Evolutionary conservation across 2,888 invertebrate genomes (phyloP), one percentile per base, ranked within the genome.

Genomic region (Nymphalis polychloros): DNA sequence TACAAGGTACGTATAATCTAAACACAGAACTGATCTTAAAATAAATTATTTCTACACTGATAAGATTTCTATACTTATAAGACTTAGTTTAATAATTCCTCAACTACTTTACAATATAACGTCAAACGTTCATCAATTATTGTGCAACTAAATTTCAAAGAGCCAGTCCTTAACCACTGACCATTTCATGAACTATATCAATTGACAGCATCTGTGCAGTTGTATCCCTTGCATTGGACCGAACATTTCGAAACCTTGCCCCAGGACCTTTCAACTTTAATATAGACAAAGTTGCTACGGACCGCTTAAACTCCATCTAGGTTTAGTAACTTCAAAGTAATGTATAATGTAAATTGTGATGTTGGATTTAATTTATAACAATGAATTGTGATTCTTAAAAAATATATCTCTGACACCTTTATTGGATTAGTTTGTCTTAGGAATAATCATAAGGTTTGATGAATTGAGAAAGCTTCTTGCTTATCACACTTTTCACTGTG

Each of bases 201-300:
- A 81, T 81, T 78, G 80, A 76, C 82, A 79, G 78, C 86, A 87
- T 84, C 87, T 87, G 87, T 78, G 78, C 75, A 68, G 64, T 70
- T 49, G 55, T 62, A 41, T 35, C 19, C 55, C 55, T 35, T 63
- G 19, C 52, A 60, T 52, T 52, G 59, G 27, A 46, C 31, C n/a
- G 63, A 64, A 27, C 48, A 62, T 68, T 57, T 60, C 64, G 61
- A 57, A 60, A 67, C 59, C 64, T 65, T 52, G 62, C 60, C 53
- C 68, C 62, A 52, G 55, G 20, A 73, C 35, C 64, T 50, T 64
- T 50, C 41, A 57, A 65, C 69, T 73, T 72, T 69, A 70, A 71
- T 73, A 75, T 71, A 69, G 66, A 63, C 68, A 59, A 74, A 74
- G 69, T 73, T 74, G 50, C 61, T 35, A 61, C 57, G 20, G 47